Evolutionary conservation across 1,140 invertebrate species (phyloP), one percentile per base, ranked within the genome.

Genomic region (Brachionus koreanus): DNA sequence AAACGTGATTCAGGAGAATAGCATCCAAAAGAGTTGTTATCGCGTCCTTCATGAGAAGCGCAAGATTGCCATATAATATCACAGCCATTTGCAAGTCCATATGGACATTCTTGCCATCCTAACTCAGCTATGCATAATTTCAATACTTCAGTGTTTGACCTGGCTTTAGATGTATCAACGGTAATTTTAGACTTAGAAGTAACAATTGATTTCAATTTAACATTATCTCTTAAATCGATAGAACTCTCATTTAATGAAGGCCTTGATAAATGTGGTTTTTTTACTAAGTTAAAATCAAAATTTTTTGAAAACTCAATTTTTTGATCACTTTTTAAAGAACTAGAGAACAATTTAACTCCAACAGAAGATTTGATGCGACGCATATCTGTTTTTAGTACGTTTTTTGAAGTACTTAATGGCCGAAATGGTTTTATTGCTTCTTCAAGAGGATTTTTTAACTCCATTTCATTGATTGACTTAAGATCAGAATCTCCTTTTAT

Each of bases 81-180:
- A 76, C 65, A 84, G 29, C 81, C 39, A 65, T 74, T 39, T 37
- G 81, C 13, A 13, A 75, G 29, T 10, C 46, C 82, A 37, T 35
- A 29, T 29, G 82, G 57, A 65, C 69, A 81, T 2, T 82, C 63
- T 72, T 82, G 63, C 86, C 87, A 88, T 29, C 86, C 86, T 5
- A 88, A 83, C 61, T 88, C 87, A 39, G 84, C 83, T 4, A 87
- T 83, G 35, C 85, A 86, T 76, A 87, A 61, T 69, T 86, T 84
- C 5, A 88, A 10, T 6, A 87, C 86, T 83, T 88, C 87, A 9
- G 83, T 81, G 79, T 87, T 87, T 13, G 85, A 86, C 19, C 85
- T 72, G 2, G 87, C 86, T 49, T 87, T 86, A 25, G 85, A 85
- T n/a, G 87, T 87, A 61, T 88, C 87, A 5, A 88, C 85, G 1